Evolutionary conservation across 2,888 invertebrate species (phyloP), one percentile per base, ranked within the genome.

Genomic region (Periphyllus acericola): DNA sequence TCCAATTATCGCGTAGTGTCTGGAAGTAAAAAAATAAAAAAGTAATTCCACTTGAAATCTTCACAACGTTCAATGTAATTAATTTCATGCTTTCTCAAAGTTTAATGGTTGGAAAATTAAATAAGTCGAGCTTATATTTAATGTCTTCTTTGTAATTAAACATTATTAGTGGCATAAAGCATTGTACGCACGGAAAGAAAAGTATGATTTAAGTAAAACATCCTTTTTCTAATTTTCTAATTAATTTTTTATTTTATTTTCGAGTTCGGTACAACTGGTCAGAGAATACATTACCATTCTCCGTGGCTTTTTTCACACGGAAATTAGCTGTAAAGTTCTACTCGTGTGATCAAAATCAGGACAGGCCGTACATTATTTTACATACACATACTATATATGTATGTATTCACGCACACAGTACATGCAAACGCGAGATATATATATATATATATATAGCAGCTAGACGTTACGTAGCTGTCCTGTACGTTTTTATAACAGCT

Each of bases 101-200:
- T 83, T 83, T 71, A 83, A 74, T 83, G 74, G 83, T 74, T 52
- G 83, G 83, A 83, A 83, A 83, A 83, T 83, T 83, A 83, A 83
- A 83, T 83, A 83, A 74, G 55, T 55, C 36, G 40, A 40, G 74
- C 74, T 83, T 74, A 83, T 60, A 46, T 40, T 81, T 68, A 81
- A 81, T 68, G 66, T 81, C 80, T 81, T 66, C 80, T 81, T 68
- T 81, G 66, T 68, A 66, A 81, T 81, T 81, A 81, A 81, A 81
- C 66, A 68, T 66, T 81, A 81, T 81, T 29, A 81, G 80, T 40
- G 66, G 66, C 36, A 32, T 72, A 34, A 68, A 68, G 68, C 68
- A 60, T 34, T 34, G 55, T 36, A 34, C 34, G 34, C 32, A 60
- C 8, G 29, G 32, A 32, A 52, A 79, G 55, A 79, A 29, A 71